Evolutionary conservation across 2,888 invertebrate genomes (phyloP).

Genomic region (Palloptera scutellata): DNA sequence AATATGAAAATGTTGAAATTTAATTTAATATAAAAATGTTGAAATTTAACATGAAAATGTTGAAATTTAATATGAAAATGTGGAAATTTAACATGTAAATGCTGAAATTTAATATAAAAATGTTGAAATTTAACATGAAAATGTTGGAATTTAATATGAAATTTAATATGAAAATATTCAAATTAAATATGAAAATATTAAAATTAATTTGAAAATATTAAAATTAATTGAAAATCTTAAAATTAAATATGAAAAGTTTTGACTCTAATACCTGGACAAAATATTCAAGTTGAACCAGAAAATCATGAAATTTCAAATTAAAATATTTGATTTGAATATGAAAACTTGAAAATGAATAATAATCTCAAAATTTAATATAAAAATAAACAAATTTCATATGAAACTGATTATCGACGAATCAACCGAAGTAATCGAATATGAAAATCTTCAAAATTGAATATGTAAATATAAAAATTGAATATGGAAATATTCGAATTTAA

Average conservation of each 20-base stretch:
- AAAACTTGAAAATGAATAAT: background rate
- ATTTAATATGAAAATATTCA: background rate
- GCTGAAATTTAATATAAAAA: background rate
- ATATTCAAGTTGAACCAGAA: too few relatives aligned
- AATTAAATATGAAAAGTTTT: background rate
- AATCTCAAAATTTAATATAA: background rate
- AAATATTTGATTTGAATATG: too few relatives aligned
- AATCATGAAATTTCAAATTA: background rate
- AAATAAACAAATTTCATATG: background rate
- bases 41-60: background rate
- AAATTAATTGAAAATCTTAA: background rate
- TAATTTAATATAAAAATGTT: background rate
- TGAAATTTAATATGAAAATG: background rate
- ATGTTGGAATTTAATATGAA: background rate
- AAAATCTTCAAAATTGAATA: background rate
- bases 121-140: background rate
- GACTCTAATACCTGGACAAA: background rate
- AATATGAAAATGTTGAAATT: constrained; percentile 1
- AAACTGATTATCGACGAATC: too few relatives aligned
- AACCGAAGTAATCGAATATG: background rate
- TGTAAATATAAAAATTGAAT: background rate
- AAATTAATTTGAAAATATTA: background rate
- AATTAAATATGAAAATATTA: background rate
- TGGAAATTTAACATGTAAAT: background rate
- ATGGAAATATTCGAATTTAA: background rate